A percentile compares a stretch with the other conserved stretches of the same genome.
These are phyloP conservation scores for Aplodontia rufa DNA, from an alignment of 2,113 vertebrate genomes.

Conservation along the genomic window DNA sequence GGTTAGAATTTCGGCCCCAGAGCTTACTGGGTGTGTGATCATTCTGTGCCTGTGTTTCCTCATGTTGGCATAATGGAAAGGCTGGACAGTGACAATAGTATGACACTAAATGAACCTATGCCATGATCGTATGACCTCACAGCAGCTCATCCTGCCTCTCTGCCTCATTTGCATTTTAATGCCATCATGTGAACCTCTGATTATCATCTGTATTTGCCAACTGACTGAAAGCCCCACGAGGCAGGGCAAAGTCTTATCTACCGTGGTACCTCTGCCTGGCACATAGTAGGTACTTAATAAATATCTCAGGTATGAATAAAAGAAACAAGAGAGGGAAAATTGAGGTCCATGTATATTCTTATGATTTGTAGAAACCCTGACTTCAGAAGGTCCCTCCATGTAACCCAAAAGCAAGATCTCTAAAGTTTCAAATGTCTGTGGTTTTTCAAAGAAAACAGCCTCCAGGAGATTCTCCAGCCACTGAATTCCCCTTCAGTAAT, in stretches of 20 bases:
- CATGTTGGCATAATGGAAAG: background rate
- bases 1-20: background rate
- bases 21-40: background rate
- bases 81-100: background rate
- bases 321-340: background rate
- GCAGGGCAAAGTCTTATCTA: background rate
- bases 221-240: background rate
- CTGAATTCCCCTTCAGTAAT: constrained; percentile 50
- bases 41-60: background rate
- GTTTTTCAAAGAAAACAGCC: constrained; percentile 50
- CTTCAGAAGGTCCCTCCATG: constrained; percentile 13
- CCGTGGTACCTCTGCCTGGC: background rate
- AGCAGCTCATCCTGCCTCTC: background rate
- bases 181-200: background rate
- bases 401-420: background rate
- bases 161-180: background rate
- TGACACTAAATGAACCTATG: background rate
- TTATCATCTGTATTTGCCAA: constrained; percentile 12
- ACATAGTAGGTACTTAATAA: background rate
- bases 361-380: background rate
- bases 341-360: background rate
- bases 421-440: constrained; percentile 60
- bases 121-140: background rate
- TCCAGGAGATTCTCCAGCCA: constrained; percentile 49
- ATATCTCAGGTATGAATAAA: background rate